phyloP scores from a whole-genome alignment of 2,888 invertebrate genomes.

The Chymomyza procnemis region DNA sequence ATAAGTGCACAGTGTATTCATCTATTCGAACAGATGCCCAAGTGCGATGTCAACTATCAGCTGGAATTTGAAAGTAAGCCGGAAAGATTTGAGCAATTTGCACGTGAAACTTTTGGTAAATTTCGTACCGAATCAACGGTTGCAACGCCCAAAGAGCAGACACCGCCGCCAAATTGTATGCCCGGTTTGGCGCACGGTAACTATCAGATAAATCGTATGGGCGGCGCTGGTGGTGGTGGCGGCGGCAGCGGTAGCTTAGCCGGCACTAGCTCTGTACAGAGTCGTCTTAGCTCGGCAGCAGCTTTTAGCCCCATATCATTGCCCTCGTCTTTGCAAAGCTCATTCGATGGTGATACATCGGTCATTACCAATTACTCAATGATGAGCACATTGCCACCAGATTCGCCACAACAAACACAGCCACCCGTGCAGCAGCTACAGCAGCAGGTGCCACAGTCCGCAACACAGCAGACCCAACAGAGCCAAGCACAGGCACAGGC shows the following conservation, averaged over 20 bases:
- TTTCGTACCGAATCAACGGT: constrained; percentile 83
- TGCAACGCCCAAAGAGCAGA: constrained; percentile 79
- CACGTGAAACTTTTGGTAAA: constrained; percentile 86
- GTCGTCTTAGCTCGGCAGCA: constrained; percentile 76
- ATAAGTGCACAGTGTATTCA: constrained; percentile 88
- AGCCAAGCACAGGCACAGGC: constrained; percentile 34
- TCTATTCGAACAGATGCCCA: constrained; percentile 89
- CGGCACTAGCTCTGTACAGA: constrained; percentile 62
- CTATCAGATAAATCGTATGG: background rate
- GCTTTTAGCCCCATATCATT: constrained; percentile 85
- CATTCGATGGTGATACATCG: constrained; percentile 87
- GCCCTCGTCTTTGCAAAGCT: constrained; percentile 85
- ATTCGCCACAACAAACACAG: constrained; percentile 78
- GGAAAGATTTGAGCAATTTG: constrained; percentile 86
- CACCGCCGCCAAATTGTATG: constrained; percentile 78
- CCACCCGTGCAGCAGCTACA: constrained; percentile 52
- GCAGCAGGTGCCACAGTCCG: constrained; percentile 33
- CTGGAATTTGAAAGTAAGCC: constrained; percentile 90
- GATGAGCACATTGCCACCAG: constrained; percentile 75
- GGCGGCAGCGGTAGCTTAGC: constrained; percentile 40
- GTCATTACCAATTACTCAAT: constrained; percentile 80
- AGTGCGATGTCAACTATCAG: constrained; percentile 87
- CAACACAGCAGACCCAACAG: constrained; percentile 43
- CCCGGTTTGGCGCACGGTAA: constrained; percentile 79
- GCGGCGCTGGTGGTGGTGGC: background rate